Evolutionary conservation across 1,140 invertebrate genomes (phyloP).

Genomic region (Fragariocoptes setiger): DNA sequence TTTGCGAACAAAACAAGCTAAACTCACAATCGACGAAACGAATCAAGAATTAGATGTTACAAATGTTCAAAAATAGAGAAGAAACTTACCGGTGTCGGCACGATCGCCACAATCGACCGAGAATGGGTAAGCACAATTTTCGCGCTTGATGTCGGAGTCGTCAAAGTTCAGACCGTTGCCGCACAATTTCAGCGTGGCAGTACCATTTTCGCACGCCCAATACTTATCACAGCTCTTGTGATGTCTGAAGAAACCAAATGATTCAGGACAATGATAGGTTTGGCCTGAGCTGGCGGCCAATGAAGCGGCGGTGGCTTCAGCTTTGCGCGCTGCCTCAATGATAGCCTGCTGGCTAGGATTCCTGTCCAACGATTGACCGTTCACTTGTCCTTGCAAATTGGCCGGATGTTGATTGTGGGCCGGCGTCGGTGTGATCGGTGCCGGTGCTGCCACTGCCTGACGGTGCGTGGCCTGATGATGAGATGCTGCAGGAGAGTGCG

Average conservation of each 20-base stretch:
- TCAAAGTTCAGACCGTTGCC: constrained; percentile 76
- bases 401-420: too few species aligned
- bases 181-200: constrained; percentile 57
- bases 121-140: constrained; percentile 79
- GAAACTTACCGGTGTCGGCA: constrained; percentile 37
- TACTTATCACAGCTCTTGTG: constrained; percentile 59
- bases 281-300: constrained; percentile 17
- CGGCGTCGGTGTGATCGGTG: too few species aligned
- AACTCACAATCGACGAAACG: too few species aligned
- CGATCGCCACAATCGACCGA: constrained; percentile 76
- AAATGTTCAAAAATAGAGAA: too few species aligned
- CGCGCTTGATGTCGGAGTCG: constrained; percentile 49
- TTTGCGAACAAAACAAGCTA: too few species aligned
- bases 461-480: too few species aligned
- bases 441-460: too few species aligned
- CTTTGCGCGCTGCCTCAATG: neutral
- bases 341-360: neutral
- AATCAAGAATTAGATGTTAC: too few species aligned
- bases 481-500: too few species aligned
- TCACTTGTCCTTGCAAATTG: too few species aligned
- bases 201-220: constrained; percentile 69
- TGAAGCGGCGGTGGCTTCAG: constrained; percentile 1
- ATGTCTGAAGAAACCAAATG: constrained; percentile 73
- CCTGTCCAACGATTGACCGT: too few species aligned
- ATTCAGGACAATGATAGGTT: constrained; percentile 69